A percentile compares a stretch with the other conserved stretches of the same genome.
phyloP scores from a whole-genome alignment of 2,888 invertebrate species.

The Cephus pygmeus region DNA sequence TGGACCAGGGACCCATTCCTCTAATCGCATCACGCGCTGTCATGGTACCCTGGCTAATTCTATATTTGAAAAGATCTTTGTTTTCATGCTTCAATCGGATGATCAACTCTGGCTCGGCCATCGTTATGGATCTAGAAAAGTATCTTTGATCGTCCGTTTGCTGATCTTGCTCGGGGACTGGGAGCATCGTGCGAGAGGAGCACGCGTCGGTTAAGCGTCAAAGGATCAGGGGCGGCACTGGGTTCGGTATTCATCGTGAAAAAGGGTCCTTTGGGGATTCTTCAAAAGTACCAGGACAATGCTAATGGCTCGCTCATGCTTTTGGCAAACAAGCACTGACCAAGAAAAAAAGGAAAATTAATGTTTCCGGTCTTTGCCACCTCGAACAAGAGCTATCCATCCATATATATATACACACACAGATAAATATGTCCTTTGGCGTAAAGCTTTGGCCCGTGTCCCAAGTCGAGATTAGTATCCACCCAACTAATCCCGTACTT shows the following conservation, averaged over 20 bases:
- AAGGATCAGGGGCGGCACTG: neutral
- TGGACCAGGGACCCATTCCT: neutral
- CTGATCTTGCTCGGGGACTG: neutral
- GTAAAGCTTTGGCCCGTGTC: neutral
- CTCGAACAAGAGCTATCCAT: neutral
- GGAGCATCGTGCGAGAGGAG: neutral
- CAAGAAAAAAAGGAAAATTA: neutral
- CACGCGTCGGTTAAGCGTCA: neutral
- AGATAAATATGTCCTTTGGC: neutral
- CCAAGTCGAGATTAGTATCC: neutral
- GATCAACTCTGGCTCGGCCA: neutral
- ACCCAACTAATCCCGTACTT: constrained; percentile 27
- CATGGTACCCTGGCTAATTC: neutral
- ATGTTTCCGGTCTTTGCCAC: neutral
- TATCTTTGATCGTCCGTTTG: neutral
- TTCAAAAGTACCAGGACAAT: neutral
- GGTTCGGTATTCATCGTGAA: neutral
- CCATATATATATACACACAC: neutral
- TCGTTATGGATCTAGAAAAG: neutral
- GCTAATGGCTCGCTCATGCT: neutral
- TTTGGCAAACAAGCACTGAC: neutral
- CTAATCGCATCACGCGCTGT: neutral
- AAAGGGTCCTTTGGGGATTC: neutral
- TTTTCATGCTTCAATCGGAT: neutral
- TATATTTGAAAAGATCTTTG: neutral